A percentile compares a stretch with the other conserved stretches of the same genome.
These are phyloP conservation scores for Erynnis tages DNA, from an alignment of 2,888 invertebrate genomes.

Conservation along the genomic window DNA sequence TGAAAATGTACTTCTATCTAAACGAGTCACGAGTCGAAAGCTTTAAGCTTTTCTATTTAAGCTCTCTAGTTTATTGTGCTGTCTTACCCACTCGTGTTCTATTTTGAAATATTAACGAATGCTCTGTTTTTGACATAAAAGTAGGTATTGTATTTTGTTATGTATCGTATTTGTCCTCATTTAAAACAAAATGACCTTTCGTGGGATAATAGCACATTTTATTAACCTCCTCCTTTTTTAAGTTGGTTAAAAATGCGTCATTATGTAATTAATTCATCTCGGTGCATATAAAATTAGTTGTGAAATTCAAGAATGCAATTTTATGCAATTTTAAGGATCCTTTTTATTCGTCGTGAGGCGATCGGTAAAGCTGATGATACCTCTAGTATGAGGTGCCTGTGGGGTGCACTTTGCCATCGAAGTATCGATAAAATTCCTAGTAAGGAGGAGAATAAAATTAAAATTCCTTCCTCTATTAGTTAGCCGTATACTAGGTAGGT, in stretches of 20 bases:
- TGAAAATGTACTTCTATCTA: constrained; percentile 21
- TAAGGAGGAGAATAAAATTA: constrained; percentile 2
- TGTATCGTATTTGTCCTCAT: too few species aligned
- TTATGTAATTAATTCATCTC: too few species aligned
- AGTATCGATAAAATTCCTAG: constrained; percentile 5
- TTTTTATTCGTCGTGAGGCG: constrained; percentile 26
- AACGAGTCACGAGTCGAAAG: constrained; percentile 17
- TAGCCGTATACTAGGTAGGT: too few species aligned
- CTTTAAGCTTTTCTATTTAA: constrained; percentile 20
- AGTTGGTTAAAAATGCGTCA: too few species aligned
- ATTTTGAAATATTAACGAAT: too few species aligned
- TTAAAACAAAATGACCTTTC: too few species aligned
- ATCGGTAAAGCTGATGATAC: constrained; percentile 30
- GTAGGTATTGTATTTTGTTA: too few species aligned
- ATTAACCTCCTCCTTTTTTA: too few species aligned
- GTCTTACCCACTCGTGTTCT: neutral
- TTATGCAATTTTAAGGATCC: constrained; percentile 6
- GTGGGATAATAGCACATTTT: too few species aligned
- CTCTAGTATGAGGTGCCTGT: constrained; percentile 29
- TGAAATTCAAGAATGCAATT: constrained; percentile 13
- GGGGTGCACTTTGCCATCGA: constrained; percentile 28
- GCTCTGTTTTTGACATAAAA: too few species aligned
- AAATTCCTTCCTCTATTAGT: neutral
- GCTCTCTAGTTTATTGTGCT: constrained; percentile 16
- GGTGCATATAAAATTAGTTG: neutral